These are phyloP conservation scores for Graptemys geographica DNA, from an alignment of 2,797 vertebrate species.

Conservation along the genomic window DNA sequence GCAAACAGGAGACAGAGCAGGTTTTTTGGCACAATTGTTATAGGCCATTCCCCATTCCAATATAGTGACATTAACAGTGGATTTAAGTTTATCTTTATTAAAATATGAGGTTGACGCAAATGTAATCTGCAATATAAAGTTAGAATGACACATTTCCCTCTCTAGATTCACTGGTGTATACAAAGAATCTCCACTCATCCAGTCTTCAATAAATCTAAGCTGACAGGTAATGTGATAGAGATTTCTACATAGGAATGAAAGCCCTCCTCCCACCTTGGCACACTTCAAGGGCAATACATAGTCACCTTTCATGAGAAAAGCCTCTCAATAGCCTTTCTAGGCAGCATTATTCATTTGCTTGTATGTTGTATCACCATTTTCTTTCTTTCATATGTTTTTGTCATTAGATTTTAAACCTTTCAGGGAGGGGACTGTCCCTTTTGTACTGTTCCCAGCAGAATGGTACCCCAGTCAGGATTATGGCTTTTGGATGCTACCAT, in stretches of 20 bases:
- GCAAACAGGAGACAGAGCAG: background rate
- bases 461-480: too few relatives aligned
- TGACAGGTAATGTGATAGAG: background rate
- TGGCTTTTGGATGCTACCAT: too few relatives aligned
- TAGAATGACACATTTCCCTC: background rate
- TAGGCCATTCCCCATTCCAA: background rate
- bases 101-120: background rate
- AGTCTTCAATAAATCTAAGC: background rate
- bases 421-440: too few relatives aligned
- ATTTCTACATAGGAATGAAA: background rate
- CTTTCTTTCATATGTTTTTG: too few relatives aligned
- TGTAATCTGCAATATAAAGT: background rate
- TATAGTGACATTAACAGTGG: background rate
- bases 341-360: background rate
- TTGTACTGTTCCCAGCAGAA: too few relatives aligned
- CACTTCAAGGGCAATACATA: background rate
- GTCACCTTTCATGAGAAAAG: background rate
- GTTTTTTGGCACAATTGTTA: background rate
- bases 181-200: background rate
- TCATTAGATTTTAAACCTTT: too few relatives aligned
- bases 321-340: fast-evolving
- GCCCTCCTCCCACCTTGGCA: background rate
- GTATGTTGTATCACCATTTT: too few relatives aligned
- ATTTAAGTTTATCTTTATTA: background rate
- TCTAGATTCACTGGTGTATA: constrained; percentile 17